phyloP scores from a whole-genome alignment of 2,888 invertebrate species.

The Tribolium freemani region DNA sequence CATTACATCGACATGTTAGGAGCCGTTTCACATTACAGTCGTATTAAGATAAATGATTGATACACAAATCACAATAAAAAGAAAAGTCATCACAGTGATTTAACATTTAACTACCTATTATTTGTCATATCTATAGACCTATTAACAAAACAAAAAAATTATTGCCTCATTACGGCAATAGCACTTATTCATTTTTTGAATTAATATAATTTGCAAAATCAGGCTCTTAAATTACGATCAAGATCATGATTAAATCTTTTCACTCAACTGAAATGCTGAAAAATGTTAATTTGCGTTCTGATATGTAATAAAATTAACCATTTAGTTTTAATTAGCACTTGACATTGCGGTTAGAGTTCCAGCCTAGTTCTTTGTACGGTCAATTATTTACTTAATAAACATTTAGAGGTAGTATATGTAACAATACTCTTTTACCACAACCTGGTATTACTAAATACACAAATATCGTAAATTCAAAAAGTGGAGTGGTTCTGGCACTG shows the following conservation, averaged over 20 bases:
- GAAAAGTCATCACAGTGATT: background rate
- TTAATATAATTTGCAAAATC: background rate
- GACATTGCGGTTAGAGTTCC: constrained; percentile 11
- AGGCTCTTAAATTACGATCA: background rate
- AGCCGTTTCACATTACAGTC: background rate
- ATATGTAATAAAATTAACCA: constrained; percentile 5
- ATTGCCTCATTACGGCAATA: no score
- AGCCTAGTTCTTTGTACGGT: constrained; percentile 15
- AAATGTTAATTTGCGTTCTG: background rate
- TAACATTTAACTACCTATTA: background rate
- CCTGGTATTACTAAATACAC: background rate
- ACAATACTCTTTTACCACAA: background rate
- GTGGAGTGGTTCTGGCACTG: no score
- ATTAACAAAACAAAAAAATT: no score
- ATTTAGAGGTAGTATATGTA: background rate
- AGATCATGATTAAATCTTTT: background rate
- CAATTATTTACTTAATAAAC: background rate
- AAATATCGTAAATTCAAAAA: no score
- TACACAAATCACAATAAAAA: background rate
- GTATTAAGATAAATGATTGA: background rate
- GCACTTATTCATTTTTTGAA: no score
- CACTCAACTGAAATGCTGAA: background rate
- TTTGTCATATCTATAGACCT: no score
- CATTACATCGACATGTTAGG: background rate
- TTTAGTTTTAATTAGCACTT: constrained; percentile 9